Evolutionary conservation across 2,113 vertebrate species (phyloP).

Genomic region (Lagopus muta): DNA sequence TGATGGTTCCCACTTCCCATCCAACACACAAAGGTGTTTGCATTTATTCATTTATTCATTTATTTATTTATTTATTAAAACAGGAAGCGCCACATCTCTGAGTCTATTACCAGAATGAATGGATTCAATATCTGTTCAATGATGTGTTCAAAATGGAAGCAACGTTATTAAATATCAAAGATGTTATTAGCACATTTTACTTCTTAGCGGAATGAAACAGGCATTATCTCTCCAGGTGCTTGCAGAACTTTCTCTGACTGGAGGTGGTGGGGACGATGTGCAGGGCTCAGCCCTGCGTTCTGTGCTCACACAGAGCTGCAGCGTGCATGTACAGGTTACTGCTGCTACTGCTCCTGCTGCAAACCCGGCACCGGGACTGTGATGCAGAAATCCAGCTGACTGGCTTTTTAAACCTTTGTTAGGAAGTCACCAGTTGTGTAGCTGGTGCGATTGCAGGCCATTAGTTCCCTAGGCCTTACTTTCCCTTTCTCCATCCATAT

Average conservation of each 20-base stretch:
- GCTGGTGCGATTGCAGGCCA: background rate
- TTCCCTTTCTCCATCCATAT: background rate
- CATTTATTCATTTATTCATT: conserved; percentile 46
- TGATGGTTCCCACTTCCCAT: background rate
- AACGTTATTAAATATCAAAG: conserved; percentile 88
- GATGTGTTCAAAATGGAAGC: conserved; percentile 89
- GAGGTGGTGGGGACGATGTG: background rate
- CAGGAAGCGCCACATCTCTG: conserved; percentile 74
- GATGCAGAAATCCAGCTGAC: background rate
- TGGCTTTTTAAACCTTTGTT: background rate
- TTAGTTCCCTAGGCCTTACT: background rate
- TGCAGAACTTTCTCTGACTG: background rate
- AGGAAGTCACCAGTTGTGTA: background rate
- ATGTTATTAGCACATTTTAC: conserved; percentile 86
- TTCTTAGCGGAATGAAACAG: conserved; percentile 77
- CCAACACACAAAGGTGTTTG: background rate
- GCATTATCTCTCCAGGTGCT: conserved; percentile 77
- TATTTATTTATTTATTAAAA: conserved; percentile 72
- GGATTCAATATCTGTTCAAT: conserved; percentile 92
- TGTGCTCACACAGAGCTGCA: accelerated
- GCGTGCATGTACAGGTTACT: accelerated
- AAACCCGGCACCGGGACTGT: accelerated
- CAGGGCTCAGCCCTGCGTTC: background rate
- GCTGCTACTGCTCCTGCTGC: background rate
- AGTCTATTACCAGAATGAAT: conserved; percentile 90